These are phyloP conservation scores for Lindbergichthys nudifrons DNA, from an alignment of 2,797 vertebrate genomes.

Conservation along the genomic window DNA sequence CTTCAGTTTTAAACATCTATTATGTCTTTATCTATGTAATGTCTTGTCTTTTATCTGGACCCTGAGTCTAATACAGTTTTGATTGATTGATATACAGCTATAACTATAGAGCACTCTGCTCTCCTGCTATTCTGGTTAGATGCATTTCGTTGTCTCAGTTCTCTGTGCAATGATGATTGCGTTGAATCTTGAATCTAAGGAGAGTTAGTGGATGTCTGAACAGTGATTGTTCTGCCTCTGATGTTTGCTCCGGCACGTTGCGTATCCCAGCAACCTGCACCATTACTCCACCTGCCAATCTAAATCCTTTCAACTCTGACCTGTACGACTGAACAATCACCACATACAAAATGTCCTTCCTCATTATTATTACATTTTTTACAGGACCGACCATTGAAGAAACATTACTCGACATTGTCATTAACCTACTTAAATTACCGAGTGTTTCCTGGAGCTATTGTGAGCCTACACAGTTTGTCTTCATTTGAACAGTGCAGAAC, in stretches of 20 bases:
- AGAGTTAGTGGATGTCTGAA: too few relatives aligned
- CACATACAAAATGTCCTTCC: not conserved
- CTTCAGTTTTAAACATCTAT: too few relatives aligned
- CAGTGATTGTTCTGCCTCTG: not conserved
- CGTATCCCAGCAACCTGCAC: conserved; percentile 29
- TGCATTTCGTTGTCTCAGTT: too few relatives aligned
- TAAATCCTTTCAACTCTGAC: not conserved
- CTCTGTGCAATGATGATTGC: too few relatives aligned
- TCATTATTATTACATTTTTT: not conserved
- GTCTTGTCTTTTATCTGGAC: too few relatives aligned
- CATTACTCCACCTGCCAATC: not conserved
- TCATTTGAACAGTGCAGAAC: not conserved
- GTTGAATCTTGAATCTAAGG: too few relatives aligned
- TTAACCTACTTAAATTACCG: not conserved
- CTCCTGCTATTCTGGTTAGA: too few relatives aligned
- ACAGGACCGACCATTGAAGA: not conserved
- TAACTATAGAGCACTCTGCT: too few relatives aligned
- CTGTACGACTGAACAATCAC: conserved; percentile 6
- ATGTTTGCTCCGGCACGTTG: conserved; percentile 6
- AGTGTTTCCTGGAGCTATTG: not conserved
- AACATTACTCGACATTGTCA: not conserved
- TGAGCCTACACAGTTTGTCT: not conserved
- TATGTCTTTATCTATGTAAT: too few relatives aligned
- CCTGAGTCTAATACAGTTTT: too few relatives aligned
- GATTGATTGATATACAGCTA: too few relatives aligned